These are phyloP conservation scores for Austrolebias charrua DNA, from an alignment of 2,797 vertebrate species.

Conservation along the genomic window DNA sequence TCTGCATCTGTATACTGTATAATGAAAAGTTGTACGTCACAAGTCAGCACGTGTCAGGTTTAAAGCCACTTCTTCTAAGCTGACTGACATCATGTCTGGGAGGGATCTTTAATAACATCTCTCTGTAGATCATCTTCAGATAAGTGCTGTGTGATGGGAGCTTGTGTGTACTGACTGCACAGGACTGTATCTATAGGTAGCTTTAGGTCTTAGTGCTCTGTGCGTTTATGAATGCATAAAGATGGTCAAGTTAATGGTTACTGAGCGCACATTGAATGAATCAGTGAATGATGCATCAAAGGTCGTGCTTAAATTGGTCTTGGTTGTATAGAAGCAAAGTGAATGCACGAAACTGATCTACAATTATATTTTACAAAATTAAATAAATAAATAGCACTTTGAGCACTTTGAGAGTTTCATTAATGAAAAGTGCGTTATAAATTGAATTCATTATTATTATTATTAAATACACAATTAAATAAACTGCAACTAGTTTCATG, in stretches of 20 bases:
- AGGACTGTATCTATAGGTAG: slow-evolving; percentile 18
- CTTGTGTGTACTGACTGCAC: slow-evolving; percentile 11
- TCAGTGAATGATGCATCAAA: slow-evolving; percentile 16
- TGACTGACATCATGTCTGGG: slow-evolving; percentile 76
- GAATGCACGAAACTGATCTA: not conserved
- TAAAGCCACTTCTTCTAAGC: slow-evolving; percentile 64
- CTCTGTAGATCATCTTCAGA: slow-evolving; percentile 65
- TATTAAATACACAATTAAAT: no score
- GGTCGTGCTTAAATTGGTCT: slow-evolving; percentile 52
- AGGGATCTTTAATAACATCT: slow-evolving; percentile 72
- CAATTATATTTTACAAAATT: not conserved
- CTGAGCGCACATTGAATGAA: slow-evolving; percentile 48
- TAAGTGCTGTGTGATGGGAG: slow-evolving; percentile 55
- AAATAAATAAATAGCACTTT: no score
- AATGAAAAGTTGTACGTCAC: slow-evolving; percentile 50
- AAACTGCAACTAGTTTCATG: not conserved
- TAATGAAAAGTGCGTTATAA: no score
- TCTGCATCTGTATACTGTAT: slow-evolving; percentile 21
- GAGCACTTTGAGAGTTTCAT: no score
- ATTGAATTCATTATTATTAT: no score
- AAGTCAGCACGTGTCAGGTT: slow-evolving; percentile 46
- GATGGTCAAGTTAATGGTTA: slow-evolving; percentile 15
- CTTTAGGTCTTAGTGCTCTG: slow-evolving; percentile 18
- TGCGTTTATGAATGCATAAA: slow-evolving; percentile 29
- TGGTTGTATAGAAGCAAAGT: not conserved